Conservation (phyloP, 1,140 invertebrate genomes). For the Zaprionus africanus region DNA sequence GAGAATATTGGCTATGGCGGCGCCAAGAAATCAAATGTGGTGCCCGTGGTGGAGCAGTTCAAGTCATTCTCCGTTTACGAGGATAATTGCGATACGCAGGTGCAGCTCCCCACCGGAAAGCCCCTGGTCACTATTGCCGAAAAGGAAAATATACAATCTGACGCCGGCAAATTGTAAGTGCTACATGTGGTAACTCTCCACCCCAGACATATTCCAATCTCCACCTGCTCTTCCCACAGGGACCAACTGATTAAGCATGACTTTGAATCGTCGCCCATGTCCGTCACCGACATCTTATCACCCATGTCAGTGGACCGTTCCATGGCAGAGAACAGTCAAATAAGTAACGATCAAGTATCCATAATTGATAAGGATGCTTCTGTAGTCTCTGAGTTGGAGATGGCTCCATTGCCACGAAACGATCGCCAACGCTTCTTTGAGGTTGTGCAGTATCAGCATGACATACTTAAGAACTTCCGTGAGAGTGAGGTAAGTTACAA, state of each 20-base stretch:
- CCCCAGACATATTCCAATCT: neutral
- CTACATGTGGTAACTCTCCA: neutral
- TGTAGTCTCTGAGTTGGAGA: constrained; percentile 19
- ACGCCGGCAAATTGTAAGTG: constrained; percentile 48
- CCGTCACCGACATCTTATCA: constrained; percentile 79
- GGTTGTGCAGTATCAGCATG: constrained; percentile 89
- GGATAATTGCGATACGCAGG: constrained; percentile 85
- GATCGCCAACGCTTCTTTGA: constrained; percentile 86
- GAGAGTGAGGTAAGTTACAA: constrained; percentile 88
- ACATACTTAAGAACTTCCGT: constrained; percentile 91
- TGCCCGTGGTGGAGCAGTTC: constrained; percentile 87
- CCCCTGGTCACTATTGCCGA: constrained; percentile 30
- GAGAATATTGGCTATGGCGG: constrained; percentile 52
- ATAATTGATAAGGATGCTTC: constrained; percentile 40
- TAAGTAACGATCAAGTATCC: constrained; percentile 29
- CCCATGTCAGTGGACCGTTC: constrained; percentile 81
- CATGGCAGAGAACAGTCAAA: constrained; percentile 29
- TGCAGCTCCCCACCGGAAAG: constrained; percentile 18
- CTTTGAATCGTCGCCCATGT: constrained; percentile 80
- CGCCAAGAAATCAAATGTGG: constrained; percentile 71
- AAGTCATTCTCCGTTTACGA: constrained; percentile 90
- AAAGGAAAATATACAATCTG: constrained; percentile 63
- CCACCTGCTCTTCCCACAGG: constrained; percentile 8
- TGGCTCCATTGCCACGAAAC: constrained; percentile 56
- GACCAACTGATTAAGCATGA: constrained; percentile 34